Conservation (phyloP, 2,888 invertebrate genomes). For the Drosophila nr. perissopoda region DNA sequence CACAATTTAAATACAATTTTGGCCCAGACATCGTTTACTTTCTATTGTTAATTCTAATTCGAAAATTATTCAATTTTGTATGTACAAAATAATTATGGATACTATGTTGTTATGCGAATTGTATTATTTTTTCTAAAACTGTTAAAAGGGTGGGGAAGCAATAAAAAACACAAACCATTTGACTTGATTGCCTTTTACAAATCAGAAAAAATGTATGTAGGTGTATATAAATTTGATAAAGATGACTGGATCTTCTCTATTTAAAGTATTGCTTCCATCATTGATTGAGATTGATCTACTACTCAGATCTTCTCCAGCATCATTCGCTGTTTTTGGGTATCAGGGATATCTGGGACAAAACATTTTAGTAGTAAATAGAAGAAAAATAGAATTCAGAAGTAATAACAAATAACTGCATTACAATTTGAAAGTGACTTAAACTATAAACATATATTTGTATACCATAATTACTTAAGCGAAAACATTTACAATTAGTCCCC, state of each 20-base stretch:
- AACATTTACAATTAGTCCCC: slow-evolving; percentile 4
- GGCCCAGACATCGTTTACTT: slow-evolving; percentile 26
- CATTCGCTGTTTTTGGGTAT: not conserved
- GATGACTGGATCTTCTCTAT: not conserved
- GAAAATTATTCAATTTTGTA: slow-evolving; percentile 40
- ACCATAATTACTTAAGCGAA: slow-evolving; percentile 9
- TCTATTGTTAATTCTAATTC: slow-evolving; percentile 23
- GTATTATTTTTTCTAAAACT: slow-evolving; percentile 53
- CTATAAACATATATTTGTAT: slow-evolving; percentile 7
- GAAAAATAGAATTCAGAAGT: not conserved
- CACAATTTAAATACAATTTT: slow-evolving; percentile 14
- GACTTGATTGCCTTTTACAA: slow-evolving; percentile 29
- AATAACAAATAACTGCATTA: slow-evolving; percentile 4
- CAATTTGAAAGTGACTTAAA: not conserved
- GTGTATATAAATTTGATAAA: slow-evolving; percentile 4
- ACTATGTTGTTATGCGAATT: slow-evolving; percentile 49
- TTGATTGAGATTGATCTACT: not conserved
- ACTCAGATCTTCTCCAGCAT: not conserved
- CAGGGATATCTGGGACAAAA: not conserved
- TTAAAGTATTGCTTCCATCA: not conserved
- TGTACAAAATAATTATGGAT: slow-evolving; percentile 54
- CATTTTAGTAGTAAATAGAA: not conserved
- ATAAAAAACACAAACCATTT: slow-evolving; percentile 48
- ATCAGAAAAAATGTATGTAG: slow-evolving; percentile 15
- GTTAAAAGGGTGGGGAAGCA: slow-evolving; percentile 57